Evolutionary conservation across 2,888 invertebrate species (phyloP).

Genomic region (Ectemnius cavifrons): DNA sequence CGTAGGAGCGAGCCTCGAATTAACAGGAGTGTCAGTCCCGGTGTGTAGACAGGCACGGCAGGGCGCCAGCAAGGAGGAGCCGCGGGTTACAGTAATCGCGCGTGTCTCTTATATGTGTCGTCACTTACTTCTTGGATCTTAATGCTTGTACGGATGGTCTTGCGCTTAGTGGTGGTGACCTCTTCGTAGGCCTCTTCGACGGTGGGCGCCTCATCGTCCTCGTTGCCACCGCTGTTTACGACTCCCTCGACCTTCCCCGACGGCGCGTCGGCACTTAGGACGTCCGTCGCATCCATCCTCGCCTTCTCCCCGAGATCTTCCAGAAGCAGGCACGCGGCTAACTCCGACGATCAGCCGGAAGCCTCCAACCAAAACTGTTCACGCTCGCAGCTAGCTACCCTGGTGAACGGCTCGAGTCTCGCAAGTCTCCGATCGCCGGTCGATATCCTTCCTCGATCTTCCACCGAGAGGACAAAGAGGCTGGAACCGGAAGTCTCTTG

Average conservation of each 20-base stretch:
- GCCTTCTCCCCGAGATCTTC: constrained; percentile 60
- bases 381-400: constrained; percentile 15
- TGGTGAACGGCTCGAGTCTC: constrained; percentile 5
- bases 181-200: constrained; percentile 76
- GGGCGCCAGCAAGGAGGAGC: constrained; percentile 28
- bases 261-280: constrained; percentile 60
- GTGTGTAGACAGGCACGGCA: constrained; percentile 26
- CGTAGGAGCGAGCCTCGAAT: neutral
- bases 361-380: neutral
- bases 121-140: constrained; percentile 75
- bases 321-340: constrained; percentile 25
- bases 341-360: neutral
- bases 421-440: constrained; percentile 14
- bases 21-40: neutral
- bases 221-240: constrained; percentile 36
- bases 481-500: neutral
- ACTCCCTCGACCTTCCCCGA: constrained; percentile 40
- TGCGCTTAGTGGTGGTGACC: constrained; percentile 75
- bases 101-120: constrained; percentile 36
- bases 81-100: constrained; percentile 33
- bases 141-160: constrained; percentile 75
- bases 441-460: constrained; percentile 1
- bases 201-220: constrained; percentile 69
- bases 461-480: neutral
- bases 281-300: constrained; percentile 75